Conservation (phyloP, 2,113 vertebrate species). For the Anolis sagrei region DNA sequence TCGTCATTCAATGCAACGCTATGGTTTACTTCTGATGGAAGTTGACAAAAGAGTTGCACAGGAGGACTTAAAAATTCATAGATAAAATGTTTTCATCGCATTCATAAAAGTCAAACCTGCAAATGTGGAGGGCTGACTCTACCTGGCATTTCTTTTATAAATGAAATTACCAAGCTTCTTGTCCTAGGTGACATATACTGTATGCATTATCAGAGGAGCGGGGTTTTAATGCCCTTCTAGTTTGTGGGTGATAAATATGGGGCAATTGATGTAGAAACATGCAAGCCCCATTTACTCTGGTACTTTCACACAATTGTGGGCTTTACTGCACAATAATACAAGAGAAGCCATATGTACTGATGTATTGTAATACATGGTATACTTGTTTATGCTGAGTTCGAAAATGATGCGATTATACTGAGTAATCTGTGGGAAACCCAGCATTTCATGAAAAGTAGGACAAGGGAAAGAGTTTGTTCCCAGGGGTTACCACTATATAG, state of each 20-base stretch:
- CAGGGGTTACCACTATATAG: not conserved
- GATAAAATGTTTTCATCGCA: too few species aligned
- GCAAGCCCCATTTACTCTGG: not conserved
- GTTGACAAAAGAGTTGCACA: too few species aligned
- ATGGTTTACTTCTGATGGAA: too few species aligned
- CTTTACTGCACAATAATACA: not conserved
- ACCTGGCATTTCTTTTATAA: not conserved
- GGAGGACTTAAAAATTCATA: too few species aligned
- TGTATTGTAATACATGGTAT: not conserved
- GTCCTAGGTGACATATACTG: not conserved
- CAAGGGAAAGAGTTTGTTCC: not conserved
- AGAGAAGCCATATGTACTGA: not conserved
- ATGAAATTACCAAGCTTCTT: not conserved
- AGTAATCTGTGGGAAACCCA: not conserved
- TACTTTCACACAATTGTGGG: not conserved
- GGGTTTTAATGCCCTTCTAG: constrained; percentile 9
- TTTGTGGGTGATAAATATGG: not conserved
- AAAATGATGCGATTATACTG: not conserved
- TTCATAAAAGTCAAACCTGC: too few species aligned
- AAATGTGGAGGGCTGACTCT: too few species aligned
- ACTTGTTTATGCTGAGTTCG: not conserved
- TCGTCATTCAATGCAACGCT: too few species aligned
- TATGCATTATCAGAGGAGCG: not conserved
- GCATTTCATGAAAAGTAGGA: constrained; percentile 5
- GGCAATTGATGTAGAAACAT: not conserved